These are phyloP conservation scores for Orthonevra nobilis DNA, from an alignment of 2,888 invertebrate species.

Conservation along the genomic window DNA sequence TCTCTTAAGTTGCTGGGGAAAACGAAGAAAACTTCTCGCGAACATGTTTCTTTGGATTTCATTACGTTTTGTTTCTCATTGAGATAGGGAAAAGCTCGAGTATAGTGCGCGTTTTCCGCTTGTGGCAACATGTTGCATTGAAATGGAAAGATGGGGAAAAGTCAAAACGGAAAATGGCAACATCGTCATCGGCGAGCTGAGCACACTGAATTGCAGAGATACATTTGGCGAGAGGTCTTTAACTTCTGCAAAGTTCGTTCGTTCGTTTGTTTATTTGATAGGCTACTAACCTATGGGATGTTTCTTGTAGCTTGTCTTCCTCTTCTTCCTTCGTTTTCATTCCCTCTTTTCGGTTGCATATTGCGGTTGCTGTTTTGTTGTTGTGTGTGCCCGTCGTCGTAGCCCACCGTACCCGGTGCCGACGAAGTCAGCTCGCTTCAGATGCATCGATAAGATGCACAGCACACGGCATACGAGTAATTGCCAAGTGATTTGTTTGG, in stretches of 20 bases:
- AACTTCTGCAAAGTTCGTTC: slow-evolving; percentile 70
- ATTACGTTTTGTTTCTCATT: slow-evolving; percentile 18
- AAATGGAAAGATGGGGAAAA: slow-evolving; percentile 66
- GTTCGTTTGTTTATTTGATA: slow-evolving; percentile 70
- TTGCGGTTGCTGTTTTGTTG: slow-evolving; percentile 60
- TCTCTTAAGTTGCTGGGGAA: slow-evolving; percentile 55
- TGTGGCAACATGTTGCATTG: slow-evolving; percentile 66
- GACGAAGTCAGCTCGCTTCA: slow-evolving; percentile 30
- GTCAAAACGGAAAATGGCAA: slow-evolving; percentile 59
- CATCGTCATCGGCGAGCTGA: slow-evolving; percentile 10
- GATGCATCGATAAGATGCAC: slow-evolving; percentile 63
- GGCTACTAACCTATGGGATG: slow-evolving; percentile 70
- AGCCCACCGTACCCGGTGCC: no score
- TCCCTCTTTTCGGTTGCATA: slow-evolving; percentile 26
- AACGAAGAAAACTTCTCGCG: slow-evolving; percentile 52
- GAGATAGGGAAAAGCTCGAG: slow-evolving; percentile 48
- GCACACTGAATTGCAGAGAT: slow-evolving; percentile 34
- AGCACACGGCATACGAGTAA: slow-evolving; percentile 26
- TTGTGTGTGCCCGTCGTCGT: slow-evolving; percentile 5
- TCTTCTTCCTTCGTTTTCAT: slow-evolving; percentile 60
- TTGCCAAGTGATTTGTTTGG: slow-evolving; percentile 52
- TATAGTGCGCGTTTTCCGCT: slow-evolving; percentile 7
- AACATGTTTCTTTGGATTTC: slow-evolving; percentile 2
- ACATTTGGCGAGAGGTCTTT: slow-evolving; percentile 69
- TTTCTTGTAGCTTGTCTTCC: slow-evolving; percentile 62